A percentile compares a stretch with the other conserved stretches of the same genome.
Evolutionary conservation across 2,113 vertebrate species (phyloP).

Genomic region (Pyrgilauda ruficollis): DNA sequence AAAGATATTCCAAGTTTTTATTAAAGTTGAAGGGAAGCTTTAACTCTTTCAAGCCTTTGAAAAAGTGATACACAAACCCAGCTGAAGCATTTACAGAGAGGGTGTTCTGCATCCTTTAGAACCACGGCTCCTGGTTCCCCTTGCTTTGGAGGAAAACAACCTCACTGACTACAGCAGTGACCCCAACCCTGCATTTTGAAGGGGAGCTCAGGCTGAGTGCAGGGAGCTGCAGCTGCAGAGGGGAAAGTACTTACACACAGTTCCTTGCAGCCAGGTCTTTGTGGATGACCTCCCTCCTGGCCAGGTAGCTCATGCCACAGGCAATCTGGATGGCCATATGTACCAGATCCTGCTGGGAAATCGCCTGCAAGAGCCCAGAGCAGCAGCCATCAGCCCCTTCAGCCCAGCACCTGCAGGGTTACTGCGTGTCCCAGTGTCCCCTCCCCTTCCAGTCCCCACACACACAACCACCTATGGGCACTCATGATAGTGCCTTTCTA

Average conservation of each 20-base stretch:
- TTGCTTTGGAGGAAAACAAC: not conserved
- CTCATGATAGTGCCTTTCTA: not conserved
- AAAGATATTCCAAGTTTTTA: not conserved
- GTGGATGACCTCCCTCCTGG: constrained; percentile 96
- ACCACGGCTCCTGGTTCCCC: not conserved
- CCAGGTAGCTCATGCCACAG: constrained; percentile 98
- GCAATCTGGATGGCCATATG: constrained; percentile 99
- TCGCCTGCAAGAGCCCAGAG: constrained; percentile 78
- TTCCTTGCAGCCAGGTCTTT: constrained; percentile 97
- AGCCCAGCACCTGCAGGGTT: not conserved
- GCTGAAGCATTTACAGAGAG: not conserved
- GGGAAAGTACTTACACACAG: constrained; percentile 89
- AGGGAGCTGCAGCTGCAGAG: not conserved
- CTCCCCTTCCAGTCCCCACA: not conserved
- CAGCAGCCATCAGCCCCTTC: not conserved
- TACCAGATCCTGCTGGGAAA: constrained; percentile 97
- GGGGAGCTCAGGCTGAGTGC: not conserved
- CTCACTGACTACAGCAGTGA: not conserved
- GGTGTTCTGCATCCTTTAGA: not conserved
- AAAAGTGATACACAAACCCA: not conserved
- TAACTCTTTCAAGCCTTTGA: not conserved
- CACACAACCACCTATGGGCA: not conserved
- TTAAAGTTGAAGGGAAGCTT: not conserved
- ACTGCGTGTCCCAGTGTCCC: not conserved
- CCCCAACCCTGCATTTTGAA: not conserved